A percentile compares a stretch with the other conserved stretches of the same genome.
phyloP scores from a whole-genome alignment of 1,140 invertebrate species.

The Solenopsis fugax region DNA sequence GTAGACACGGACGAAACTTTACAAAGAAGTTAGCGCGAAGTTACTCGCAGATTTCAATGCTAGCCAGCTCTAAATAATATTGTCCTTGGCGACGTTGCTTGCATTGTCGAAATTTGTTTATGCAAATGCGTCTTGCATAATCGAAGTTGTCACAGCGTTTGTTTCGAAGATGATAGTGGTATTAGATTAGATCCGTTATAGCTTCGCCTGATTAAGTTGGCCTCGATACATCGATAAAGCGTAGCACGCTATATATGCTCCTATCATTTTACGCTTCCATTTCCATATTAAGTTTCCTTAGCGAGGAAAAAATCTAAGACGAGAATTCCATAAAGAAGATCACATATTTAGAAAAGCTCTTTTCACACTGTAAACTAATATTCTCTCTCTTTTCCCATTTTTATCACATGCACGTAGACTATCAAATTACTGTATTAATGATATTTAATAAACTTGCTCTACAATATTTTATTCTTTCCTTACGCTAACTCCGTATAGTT shows the following conservation, averaged over 20 bases:
- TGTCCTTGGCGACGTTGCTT: constrained; percentile 64
- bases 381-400: too few species aligned
- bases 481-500: background rate
- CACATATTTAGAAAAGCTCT: background rate
- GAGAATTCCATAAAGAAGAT: background rate
- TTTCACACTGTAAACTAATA: background rate
- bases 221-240: constrained; percentile 24
- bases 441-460: background rate
- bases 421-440: background rate
- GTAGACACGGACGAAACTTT: constrained; percentile 67
- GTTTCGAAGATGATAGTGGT: constrained; percentile 17
- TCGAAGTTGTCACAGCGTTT: constrained; percentile 3
- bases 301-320: background rate
- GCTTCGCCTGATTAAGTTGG: constrained; percentile 32
- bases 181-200: constrained; percentile 33
- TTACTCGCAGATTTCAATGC: constrained; percentile 66
- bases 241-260: background rate
- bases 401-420: background rate
- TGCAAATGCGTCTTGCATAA: constrained; percentile 33
- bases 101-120: constrained; percentile 51
- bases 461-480: background rate
- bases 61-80: constrained; percentile 72
- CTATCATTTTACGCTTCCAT: constrained; percentile 30
- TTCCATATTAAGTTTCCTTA: constrained; percentile 29
- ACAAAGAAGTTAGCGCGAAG: constrained; percentile 66